Evolutionary conservation across 2,797 vertebrate species (phyloP).

Genomic region (Amblyraja radiata): DNA sequence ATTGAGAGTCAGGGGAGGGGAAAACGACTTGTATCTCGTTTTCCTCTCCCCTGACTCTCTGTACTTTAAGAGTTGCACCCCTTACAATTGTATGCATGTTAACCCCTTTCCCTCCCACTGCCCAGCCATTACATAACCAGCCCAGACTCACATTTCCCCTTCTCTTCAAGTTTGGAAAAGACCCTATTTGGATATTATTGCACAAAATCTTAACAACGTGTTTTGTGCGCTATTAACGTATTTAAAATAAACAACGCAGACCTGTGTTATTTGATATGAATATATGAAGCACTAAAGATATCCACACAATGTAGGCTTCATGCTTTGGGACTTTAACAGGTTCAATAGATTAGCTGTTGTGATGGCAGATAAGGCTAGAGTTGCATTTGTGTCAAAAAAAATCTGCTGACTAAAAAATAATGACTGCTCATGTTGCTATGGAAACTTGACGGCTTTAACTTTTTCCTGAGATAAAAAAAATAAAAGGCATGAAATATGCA

Average conservation of each 20-base stretch:
- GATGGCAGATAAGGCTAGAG: background rate
- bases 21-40: too few relatives aligned
- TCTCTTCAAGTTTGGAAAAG: background rate
- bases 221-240: background rate
- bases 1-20: too few relatives aligned
- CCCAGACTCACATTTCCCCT: background rate
- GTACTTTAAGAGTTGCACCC: background rate
- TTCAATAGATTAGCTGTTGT: background rate
- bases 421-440: background rate
- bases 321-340: background rate
- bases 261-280: background rate
- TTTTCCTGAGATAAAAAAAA: background rate
- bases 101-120: background rate
- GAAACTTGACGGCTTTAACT: background rate
- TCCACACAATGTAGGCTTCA: background rate
- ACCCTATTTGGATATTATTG: background rate
- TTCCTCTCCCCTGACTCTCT: too few relatives aligned
- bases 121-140: background rate
- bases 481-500: conserved; percentile 12
- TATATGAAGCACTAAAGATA: background rate
- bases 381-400: background rate
- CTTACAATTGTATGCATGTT: background rate
- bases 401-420: conserved; percentile 22
- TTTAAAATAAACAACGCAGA: background rate
- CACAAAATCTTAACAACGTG: conserved; percentile 11